phyloP scores from a whole-genome alignment of 2,113 vertebrate genomes.

The Neomonachus schauinslandi region DNA sequence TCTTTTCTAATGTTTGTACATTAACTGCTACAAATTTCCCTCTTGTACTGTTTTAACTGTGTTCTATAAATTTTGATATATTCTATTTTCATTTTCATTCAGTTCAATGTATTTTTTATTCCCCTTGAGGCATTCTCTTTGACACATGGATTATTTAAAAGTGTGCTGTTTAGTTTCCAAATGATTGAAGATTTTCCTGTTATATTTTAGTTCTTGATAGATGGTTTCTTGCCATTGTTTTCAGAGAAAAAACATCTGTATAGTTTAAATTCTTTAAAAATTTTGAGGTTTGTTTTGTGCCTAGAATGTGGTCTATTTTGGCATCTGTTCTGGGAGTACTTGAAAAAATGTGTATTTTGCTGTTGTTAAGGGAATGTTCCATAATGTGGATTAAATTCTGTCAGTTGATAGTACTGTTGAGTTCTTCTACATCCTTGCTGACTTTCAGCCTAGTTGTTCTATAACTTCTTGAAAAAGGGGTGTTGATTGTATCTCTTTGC shows the following conservation, averaged over 20 bases:
- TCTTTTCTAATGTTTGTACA: not conserved
- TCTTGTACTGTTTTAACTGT: not conserved
- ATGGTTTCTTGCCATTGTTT: not conserved
- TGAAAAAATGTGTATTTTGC: not conserved
- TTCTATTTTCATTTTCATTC: not conserved
- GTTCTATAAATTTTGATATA: not conserved
- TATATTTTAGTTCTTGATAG: not conserved
- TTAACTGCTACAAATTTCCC: not conserved
- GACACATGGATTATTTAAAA: not conserved
- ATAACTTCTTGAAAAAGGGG: not conserved
- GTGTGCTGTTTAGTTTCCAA: not conserved
- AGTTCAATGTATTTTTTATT: not conserved
- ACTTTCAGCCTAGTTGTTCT: not conserved
- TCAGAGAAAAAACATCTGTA: not conserved
- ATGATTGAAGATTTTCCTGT: not conserved
- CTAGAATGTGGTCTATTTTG: not conserved
- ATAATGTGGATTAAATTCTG: not conserved
- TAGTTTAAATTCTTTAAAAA: not conserved
- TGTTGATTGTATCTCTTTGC: not conserved
- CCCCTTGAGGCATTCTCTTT: not conserved
- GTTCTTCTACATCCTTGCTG: not conserved
- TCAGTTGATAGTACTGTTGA: not conserved
- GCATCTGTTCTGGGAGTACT: not conserved
- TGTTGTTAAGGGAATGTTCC: not conserved
- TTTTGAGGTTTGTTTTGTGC: not conserved